Percentiles rank a stretch among this genome's conserved stretches.
phyloP scores from a whole-genome alignment of 1,140 invertebrate species.

The Orchestia grillus region DNA sequence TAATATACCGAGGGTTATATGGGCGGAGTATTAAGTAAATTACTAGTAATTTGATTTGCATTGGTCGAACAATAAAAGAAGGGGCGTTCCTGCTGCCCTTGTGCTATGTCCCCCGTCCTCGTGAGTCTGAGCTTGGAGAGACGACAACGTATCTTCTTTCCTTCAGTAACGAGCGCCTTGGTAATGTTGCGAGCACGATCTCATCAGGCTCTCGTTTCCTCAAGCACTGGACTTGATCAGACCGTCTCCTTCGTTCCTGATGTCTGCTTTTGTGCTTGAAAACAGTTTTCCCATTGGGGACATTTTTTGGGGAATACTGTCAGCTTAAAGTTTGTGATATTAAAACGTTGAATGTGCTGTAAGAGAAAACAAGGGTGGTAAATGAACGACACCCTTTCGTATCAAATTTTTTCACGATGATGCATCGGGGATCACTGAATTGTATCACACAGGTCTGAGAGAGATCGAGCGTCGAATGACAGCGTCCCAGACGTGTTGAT shows the following conservation, averaged over 20 bases:
- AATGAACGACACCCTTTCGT: too few relatives aligned
- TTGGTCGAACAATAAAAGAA: not conserved
- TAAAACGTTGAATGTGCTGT: not conserved
- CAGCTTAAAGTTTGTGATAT: not conserved
- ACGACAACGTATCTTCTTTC: not conserved
- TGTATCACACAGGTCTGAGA: not conserved
- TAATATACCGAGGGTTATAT: too few relatives aligned
- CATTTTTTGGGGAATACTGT: not conserved
- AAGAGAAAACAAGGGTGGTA: too few relatives aligned
- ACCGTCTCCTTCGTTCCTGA: not conserved
- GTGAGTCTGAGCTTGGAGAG: not conserved
- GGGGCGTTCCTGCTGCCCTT: not conserved
- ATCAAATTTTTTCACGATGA: not conserved
- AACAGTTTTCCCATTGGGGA: not conserved
- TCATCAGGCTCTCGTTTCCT: slow-evolving; percentile 25
- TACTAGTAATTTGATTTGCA: not conserved
- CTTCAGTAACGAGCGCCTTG: slow-evolving; percentile 30
- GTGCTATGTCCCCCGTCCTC: not conserved
- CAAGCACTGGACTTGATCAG: slow-evolving; percentile 9
- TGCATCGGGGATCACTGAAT: not conserved
- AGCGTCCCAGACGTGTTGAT: not conserved
- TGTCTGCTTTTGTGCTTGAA: not conserved
- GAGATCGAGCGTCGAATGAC: not conserved
- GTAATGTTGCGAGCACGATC: slow-evolving; percentile 43
- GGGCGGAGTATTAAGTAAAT: too few relatives aligned